These are phyloP conservation scores for Drepanosiphum platanoidis DNA, from an alignment of 2,888 invertebrate genomes.

Conservation along the genomic window DNA sequence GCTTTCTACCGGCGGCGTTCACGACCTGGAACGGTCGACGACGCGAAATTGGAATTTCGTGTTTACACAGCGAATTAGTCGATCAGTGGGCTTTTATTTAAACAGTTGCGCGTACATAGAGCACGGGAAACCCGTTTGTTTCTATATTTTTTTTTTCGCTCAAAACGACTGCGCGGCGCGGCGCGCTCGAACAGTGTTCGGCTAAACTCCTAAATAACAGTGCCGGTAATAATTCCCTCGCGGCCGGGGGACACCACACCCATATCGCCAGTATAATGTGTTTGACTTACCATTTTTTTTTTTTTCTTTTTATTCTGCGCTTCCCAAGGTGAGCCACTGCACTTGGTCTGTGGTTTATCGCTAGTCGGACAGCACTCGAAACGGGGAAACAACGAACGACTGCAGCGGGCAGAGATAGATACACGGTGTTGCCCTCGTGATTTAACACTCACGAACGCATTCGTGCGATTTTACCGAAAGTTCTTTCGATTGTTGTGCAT, in stretches of 20 bases:
- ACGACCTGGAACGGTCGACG: slow-evolving; percentile 35
- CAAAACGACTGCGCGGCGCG: neutral
- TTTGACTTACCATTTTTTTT: neutral
- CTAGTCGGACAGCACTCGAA: slow-evolving; percentile 39
- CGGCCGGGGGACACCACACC: slow-evolving; percentile 24
- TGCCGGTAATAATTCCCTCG: neutral
- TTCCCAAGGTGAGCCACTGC: slow-evolving; percentile 57
- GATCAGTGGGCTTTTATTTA: slow-evolving; percentile 29
- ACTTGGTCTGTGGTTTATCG: slow-evolving; percentile 42
- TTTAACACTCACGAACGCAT: neutral
- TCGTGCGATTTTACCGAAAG: neutral
- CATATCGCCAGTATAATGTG: slow-evolving; percentile 1
- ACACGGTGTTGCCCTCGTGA: neutral
- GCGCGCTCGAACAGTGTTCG: neutral
- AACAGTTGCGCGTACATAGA: neutral
- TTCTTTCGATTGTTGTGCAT: neutral
- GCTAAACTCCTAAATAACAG: slow-evolving; percentile 21
- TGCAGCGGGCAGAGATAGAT: neutral
- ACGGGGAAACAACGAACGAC: slow-evolving; percentile 16
- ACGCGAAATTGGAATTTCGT: slow-evolving; percentile 53
- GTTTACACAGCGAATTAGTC: slow-evolving; percentile 40
- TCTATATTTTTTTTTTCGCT: neutral
- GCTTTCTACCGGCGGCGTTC: slow-evolving; percentile 50
- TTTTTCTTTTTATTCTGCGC: slow-evolving; percentile 13
- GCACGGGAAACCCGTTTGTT: slow-evolving; percentile 46